Base-by-base conservation (phyloP, 1,140 invertebrate genomes). In the Formica exsecta region DNA sequence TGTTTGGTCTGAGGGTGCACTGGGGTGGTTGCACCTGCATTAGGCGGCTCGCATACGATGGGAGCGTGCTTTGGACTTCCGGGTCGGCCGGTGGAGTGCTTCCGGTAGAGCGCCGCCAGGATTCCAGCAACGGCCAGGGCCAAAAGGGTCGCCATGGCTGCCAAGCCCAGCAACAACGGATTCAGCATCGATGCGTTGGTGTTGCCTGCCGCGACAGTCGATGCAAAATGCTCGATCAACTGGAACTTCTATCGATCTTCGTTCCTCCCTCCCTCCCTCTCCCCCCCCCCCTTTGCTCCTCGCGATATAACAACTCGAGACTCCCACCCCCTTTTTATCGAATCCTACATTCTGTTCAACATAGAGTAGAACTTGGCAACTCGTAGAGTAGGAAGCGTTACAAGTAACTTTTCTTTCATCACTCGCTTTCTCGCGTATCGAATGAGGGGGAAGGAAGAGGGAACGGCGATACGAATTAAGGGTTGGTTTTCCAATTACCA, bases 71-170 rank as follows among this genome's bases (percentile, higher is more conserved):
- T 97, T 51, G 96, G 96, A 77, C 96, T 96, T 93, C 92, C 94
- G 54, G 94, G 92, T 81, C 95, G 96, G 48, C 95, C 94, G 25
- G 93, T 94, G 22, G 95, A 94, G 90, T 97, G 96, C 64, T 96
- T 95, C 77, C 96, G 95, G 92, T 97, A 97, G 65, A 98, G 94
- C 44, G 97, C 97, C 8, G 96, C 97, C 61, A 97, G 92, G 16
- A 97, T 96, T 44, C 97, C 96, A 93, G 97, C 97, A 19, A 97
- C 97, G 13, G 97, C 96, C 41, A 97, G 96, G 29, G 97, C 96
- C 73, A 98, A 95, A 44, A 97, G 94, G 1, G 96, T 97, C 22
- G 97, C 97, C 88, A 96, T 97, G 8, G 97, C 96, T 79, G 97
- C 96, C 87, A 98, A 94, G 0, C 97, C 97, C 19, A 97, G 96